Evolutionary conservation across 1,140 invertebrate genomes (phyloP).

Genomic region (Drosophila nigromelanica): DNA sequence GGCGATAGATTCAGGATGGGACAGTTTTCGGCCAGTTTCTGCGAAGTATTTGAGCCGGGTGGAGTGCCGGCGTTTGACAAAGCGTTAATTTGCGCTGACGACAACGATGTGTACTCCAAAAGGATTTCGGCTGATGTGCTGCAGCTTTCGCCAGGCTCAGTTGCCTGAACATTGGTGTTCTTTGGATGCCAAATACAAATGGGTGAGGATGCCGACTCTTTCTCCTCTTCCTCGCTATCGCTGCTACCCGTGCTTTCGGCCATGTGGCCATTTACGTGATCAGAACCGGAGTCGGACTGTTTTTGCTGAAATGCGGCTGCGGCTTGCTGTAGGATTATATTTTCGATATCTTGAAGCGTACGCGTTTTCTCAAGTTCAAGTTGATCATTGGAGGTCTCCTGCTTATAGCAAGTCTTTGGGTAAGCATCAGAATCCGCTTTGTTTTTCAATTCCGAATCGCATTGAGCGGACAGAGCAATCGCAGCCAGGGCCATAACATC

Average conservation of each 20-base stretch:
- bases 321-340: slow-evolving; percentile 57
- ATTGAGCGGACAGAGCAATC: slow-evolving; percentile 63
- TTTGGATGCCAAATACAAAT: slow-evolving; percentile 72
- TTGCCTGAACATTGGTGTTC: not conserved
- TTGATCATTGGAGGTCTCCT: not conserved
- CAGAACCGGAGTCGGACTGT: not conserved
- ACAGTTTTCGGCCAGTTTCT: not conserved
- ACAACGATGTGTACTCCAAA: slow-evolving; percentile 63
- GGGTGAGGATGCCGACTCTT: slow-evolving; percentile 18
- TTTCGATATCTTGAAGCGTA: slow-evolving; percentile 59
- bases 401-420: slow-evolving; percentile 1
- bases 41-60: not conserved
- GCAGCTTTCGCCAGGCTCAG: slow-evolving; percentile 22
- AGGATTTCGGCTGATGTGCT: slow-evolving; percentile 71
- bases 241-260: slow-evolving; percentile 6
- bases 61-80: not conserved
- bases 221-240: slow-evolving; percentile 18
- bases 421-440: not conserved
- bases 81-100: slow-evolving; percentile 12
- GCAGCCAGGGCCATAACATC: slow-evolving; percentile 68
- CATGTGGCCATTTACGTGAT: slow-evolving; percentile 15
- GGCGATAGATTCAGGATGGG: slow-evolving; percentile 22
- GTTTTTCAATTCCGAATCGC: not conserved
- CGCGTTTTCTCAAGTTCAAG: slow-evolving; percentile 15
- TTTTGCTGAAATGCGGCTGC: slow-evolving; percentile 10